Evolutionary conservation across 2,797 vertebrate genomes (phyloP), one percentile per base, ranked within the genome.

Genomic region (Holocentrus rufus): DNA sequence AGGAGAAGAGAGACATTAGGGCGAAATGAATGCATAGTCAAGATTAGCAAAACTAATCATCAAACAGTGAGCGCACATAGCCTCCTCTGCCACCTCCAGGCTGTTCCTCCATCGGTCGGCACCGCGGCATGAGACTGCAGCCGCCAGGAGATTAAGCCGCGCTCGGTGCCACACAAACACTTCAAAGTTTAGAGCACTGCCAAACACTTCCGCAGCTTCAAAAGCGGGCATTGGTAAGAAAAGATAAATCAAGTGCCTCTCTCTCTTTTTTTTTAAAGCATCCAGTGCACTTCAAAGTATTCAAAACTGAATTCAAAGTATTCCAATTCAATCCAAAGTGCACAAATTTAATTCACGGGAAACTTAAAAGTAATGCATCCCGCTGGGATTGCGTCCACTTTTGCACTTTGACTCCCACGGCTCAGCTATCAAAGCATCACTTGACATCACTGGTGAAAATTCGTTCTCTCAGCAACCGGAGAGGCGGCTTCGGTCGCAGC

Each of bases 161-260:
- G 47, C 47, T n/a, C n/a, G 18, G 7, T 34, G 39, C 44, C 31
- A 30, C n/a, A 74, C 4, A 25, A 5, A 20, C 31, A 46, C 47
- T 49, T 49, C 47, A 49, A 49, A 55, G 53, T 55, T 14, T 25
- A 27, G 23, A 55, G 22, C 15, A 55, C 13, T 30, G 53, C 25
- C 9, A 47, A 47, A 47, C 18, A 49, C 46, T n/a, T n/a, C 5
- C 4, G 13, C 53, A 6, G 25, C 53, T 27, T 27, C 25, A 55
- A 27, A 25, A 27, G 23, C 53, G 1, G 22, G 15, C 13, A 55
- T 14, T 49, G 15, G 14, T 15, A 30, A 27, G 25, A 30, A 4
- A 55, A 30, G 23, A 55, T 55, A 55, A 30, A 55, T 27, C 11
- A 55, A 55, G 25, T 18, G 53, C 53, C 23, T 55, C 22, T 55